Evolutionary conservation across 2,113 vertebrate genomes (phyloP).

Genomic region (Trogon surrucura): DNA sequence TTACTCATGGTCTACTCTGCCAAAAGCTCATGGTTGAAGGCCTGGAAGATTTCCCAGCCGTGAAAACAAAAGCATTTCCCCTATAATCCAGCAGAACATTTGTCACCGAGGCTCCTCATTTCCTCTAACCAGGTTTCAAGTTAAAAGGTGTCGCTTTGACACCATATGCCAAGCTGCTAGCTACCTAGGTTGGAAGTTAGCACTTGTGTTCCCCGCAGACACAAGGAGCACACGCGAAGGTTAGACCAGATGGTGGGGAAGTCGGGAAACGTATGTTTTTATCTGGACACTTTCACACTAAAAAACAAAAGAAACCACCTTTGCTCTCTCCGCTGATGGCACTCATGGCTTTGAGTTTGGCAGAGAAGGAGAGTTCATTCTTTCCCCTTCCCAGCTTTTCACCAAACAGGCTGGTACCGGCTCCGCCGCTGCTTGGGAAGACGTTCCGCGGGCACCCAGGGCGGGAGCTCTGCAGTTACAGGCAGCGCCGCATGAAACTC

Average conservation of each 20-base stretch:
- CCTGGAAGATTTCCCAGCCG: constrained; percentile 27
- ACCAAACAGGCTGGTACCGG: neutral
- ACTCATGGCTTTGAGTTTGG: neutral
- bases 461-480: neutral
- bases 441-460: neutral
- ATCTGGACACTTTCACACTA: constrained; percentile 30
- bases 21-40: constrained; percentile 23
- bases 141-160: constrained; percentile 54
- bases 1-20: neutral
- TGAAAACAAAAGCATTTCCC: constrained; percentile 17
- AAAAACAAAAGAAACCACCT: neutral
- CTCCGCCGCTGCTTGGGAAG: neutral
- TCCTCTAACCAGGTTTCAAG: constrained; percentile 29
- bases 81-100: neutral
- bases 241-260: constrained; percentile 58
- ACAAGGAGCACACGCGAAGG: constrained; percentile 1
- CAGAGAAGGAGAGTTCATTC: neutral
- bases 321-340: neutral
- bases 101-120: constrained; percentile 16
- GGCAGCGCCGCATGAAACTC: neutral
- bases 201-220: constrained; percentile 37
- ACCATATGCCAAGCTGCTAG: constrained; percentile 45
- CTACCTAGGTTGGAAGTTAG: constrained; percentile 41
- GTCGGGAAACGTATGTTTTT: constrained; percentile 49
- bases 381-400: neutral